A percentile compares a stretch with the other conserved stretches of the same genome.
phyloP scores from a whole-genome alignment of 2,888 invertebrate species.

The Lymantria monacha region DNA sequence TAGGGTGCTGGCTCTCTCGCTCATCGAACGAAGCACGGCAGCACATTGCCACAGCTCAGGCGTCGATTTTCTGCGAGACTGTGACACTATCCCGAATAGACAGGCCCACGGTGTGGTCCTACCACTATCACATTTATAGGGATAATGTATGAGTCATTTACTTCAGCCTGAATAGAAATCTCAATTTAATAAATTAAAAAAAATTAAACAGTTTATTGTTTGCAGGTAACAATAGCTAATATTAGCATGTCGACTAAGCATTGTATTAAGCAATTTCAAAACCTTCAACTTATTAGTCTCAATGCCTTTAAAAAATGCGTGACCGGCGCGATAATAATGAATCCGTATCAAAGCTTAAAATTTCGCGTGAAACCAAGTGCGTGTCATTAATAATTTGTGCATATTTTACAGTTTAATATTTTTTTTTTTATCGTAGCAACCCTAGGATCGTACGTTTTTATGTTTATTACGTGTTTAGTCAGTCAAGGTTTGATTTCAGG shows the following conservation, averaged over 20 bases:
- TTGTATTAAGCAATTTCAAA: conserved; percentile 10
- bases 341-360: conserved; percentile 29
- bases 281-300: conserved; percentile 3
- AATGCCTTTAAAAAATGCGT: conserved; percentile 26
- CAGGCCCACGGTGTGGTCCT: no score
- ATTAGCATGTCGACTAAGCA: conserved; percentile 2
- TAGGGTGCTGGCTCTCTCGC: no score
- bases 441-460: conserved; percentile 24
- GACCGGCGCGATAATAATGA: conserved; percentile 28
- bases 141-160: no score
- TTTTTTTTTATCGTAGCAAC: conserved; percentile 44
- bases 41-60: no score
- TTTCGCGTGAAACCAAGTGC: conserved; percentile 48
- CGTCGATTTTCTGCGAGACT: no score
- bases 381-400: conserved; percentile 58
- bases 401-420: conserved; percentile 51
- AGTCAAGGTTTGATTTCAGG: conserved; percentile 34
- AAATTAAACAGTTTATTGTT: not conserved
- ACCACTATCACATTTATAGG: no score
- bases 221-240: conserved; percentile 4
- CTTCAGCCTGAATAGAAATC: no score
- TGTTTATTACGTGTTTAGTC: conserved; percentile 27
- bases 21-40: no score
- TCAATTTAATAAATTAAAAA: no score
- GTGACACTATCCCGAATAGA: no score